Evolutionary conservation across 2,113 vertebrate species (phyloP).

Genomic region (Zosterops lateralis): DNA sequence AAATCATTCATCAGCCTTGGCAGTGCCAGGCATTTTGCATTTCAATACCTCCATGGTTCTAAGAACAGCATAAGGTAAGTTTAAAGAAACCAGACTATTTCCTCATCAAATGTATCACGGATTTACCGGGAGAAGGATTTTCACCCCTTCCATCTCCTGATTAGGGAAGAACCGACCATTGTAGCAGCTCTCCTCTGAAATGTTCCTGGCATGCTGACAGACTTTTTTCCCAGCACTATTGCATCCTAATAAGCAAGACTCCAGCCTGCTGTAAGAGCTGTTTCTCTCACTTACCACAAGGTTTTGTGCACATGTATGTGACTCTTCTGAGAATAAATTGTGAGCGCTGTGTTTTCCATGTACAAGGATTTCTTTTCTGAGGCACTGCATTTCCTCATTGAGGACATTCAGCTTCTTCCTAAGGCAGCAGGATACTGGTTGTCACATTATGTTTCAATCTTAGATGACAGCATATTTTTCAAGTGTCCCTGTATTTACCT

Average conservation of each 20-base stretch:
- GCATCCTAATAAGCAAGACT: slow-evolving; percentile 43
- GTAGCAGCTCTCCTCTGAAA: slow-evolving; percentile 14
- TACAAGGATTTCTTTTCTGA: slow-evolving; percentile 31
- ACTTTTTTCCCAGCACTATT: not conserved
- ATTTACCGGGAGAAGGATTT: slow-evolving; percentile 18
- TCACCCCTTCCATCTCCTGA: slow-evolving; percentile 1
- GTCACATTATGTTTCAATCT: slow-evolving; percentile 61
- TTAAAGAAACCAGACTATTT: slow-evolving; percentile 29
- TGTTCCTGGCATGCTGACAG: slow-evolving; percentile 46
- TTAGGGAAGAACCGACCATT: not conserved
- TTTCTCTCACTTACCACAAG: not conserved
- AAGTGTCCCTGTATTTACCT: slow-evolving; percentile 54
- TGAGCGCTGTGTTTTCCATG: slow-evolving; percentile 18
- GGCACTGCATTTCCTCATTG: slow-evolving; percentile 10
- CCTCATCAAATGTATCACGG: not conserved
- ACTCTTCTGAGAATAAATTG: slow-evolving; percentile 44
- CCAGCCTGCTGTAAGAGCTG: not conserved
- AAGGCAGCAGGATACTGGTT: slow-evolving; percentile 49
- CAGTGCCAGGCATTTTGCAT: slow-evolving; percentile 47
- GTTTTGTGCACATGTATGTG: slow-evolving; percentile 21
- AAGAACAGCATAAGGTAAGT: slow-evolving; percentile 32
- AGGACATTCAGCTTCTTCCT: slow-evolving; percentile 38
- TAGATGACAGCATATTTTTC: slow-evolving; percentile 61
- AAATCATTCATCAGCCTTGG: slow-evolving; percentile 58
- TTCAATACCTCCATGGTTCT: slow-evolving; percentile 31